Conservation (phyloP, 2,113 vertebrate genomes). For the Miniopterus natalensis region DNA sequence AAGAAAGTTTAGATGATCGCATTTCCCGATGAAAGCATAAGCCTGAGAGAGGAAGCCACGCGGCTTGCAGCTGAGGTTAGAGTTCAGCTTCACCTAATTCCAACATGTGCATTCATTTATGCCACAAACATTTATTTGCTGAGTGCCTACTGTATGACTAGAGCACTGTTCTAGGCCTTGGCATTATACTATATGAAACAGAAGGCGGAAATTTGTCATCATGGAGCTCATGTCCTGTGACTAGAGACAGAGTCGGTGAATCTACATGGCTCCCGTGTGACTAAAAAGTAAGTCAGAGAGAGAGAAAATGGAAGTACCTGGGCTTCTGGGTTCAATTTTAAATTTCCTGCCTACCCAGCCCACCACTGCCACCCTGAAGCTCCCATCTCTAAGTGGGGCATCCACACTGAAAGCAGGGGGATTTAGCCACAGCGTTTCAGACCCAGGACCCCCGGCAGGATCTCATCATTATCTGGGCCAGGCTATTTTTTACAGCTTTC, state of each 20-base stretch:
- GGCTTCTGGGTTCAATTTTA: neutral
- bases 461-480: neutral
- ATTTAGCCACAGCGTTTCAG: neutral
- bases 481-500: neutral
- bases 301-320: neutral
- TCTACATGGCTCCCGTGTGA: too few species aligned
- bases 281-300: neutral
- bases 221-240: neutral
- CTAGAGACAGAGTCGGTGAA: neutral
- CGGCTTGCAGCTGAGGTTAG: neutral
- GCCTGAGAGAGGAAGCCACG: neutral
- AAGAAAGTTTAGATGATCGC: neutral
- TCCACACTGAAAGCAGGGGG: neutral
- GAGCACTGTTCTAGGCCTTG: neutral
- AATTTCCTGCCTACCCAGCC: neutral
- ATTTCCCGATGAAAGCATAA: neutral
- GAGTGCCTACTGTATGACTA: neutral
- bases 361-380: too few species aligned
- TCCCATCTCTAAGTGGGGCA: neutral
- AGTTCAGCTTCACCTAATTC: neutral
- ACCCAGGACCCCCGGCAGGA: too few species aligned
- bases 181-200: neutral
- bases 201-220: neutral
- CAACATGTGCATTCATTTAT: neutral
- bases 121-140: neutral